These are phyloP conservation scores for Sebastolobus alascanus DNA, from an alignment of 2,797 vertebrate genomes.

Conservation along the genomic window DNA sequence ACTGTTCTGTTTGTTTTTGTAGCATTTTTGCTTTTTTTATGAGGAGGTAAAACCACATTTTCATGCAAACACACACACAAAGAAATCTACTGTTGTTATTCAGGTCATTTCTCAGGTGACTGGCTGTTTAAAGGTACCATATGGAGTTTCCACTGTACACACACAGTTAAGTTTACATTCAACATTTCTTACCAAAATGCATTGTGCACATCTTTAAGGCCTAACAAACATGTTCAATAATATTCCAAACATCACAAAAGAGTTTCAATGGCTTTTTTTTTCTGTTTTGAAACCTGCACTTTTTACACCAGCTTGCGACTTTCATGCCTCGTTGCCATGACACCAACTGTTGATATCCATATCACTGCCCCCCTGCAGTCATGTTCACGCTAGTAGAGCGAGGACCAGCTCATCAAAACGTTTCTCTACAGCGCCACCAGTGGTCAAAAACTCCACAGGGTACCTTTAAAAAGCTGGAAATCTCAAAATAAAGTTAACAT, in stretches of 20 bases:
- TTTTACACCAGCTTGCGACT: background rate
- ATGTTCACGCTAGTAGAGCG: background rate
- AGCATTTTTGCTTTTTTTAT: slow-evolving; percentile 36
- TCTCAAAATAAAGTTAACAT: slow-evolving; percentile 5
- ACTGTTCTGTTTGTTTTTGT: slow-evolving; percentile 28
- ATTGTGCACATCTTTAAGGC: slow-evolving; percentile 24
- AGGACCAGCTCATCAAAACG: background rate
- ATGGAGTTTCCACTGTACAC: slow-evolving; percentile 39
- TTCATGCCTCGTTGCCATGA: background rate
- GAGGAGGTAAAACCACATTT: slow-evolving; percentile 29
- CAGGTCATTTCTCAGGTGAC: background rate
- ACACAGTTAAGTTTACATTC: slow-evolving; percentile 41
- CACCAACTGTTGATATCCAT: slow-evolving; percentile 23
- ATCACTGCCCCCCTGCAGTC: slow-evolving; percentile 30
- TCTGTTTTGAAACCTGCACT: background rate
- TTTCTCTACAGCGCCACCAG: slow-evolving; percentile 33
- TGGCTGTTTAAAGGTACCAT: slow-evolving; percentile 41
- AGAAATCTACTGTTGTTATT: slow-evolving; percentile 1
- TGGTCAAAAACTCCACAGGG: slow-evolving; percentile 53
- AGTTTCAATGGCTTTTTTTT: background rate
- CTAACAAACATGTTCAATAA: background rate
- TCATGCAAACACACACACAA: slow-evolving; percentile 40
- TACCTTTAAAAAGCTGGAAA: slow-evolving; percentile 56
- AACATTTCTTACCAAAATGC: slow-evolving; percentile 32
- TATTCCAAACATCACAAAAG: background rate